These are phyloP conservation scores for Mionectes macconnelli DNA, from an alignment of 2,113 vertebrate genomes.

Conservation along the genomic window DNA sequence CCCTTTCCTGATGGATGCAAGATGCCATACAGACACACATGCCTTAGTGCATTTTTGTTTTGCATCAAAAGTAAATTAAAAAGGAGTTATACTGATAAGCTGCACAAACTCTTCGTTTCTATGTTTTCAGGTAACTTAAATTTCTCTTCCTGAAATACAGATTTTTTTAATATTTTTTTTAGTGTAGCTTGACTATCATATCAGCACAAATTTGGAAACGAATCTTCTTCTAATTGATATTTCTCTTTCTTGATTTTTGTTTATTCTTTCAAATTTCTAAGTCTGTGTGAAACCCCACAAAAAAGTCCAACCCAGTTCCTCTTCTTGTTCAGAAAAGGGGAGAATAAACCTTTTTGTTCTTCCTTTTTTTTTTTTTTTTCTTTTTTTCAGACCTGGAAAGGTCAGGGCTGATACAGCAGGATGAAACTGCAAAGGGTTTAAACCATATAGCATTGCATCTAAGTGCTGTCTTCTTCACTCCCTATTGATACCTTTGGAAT, in stretches of 20 bases:
- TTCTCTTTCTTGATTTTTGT: background rate
- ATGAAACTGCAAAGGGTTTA: background rate
- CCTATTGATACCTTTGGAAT: background rate
- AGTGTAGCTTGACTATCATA: background rate
- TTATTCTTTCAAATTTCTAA: background rate
- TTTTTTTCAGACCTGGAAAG: background rate
- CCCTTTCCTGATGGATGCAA: background rate
- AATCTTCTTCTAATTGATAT: background rate
- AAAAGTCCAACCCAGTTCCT: background rate
- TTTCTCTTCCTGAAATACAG: background rate
- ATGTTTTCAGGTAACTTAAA: background rate
- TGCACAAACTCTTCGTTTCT: background rate
- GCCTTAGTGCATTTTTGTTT: background rate
- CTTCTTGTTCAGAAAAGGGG: background rate
- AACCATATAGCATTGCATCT: background rate
- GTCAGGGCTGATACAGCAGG: background rate
- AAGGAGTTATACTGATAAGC: background rate
- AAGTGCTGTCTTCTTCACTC: background rate
- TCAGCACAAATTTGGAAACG: background rate
- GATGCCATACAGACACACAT: background rate
- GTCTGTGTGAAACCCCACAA: rapidly evolving
- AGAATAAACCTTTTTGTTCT: background rate
- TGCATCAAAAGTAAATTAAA: background rate
- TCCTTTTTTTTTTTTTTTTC: background rate
- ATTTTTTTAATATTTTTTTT: background rate